Percentiles rank a stretch among this genome's conserved stretches.
phyloP scores from a whole-genome alignment of 1,140 invertebrate species.

The Aricia agestis region DNA sequence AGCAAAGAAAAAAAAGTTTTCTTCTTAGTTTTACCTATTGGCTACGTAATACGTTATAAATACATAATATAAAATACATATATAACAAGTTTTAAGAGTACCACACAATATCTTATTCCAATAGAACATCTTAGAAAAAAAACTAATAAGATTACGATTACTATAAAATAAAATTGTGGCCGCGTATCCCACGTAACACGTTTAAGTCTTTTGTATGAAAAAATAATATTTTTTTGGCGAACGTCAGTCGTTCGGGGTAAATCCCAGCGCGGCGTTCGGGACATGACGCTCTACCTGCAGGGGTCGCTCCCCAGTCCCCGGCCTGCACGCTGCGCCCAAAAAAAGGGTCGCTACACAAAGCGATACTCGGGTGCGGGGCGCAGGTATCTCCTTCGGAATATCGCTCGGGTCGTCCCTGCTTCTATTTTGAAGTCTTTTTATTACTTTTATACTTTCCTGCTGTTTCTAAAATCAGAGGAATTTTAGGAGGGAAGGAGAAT shows the following conservation, averaged over 20 bases:
- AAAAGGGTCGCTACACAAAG: conserved; percentile 69
- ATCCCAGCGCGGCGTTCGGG: conserved; percentile 46
- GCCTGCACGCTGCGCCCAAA: conserved; percentile 55
- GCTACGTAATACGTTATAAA: too few relatives aligned
- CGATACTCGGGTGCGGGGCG: conserved; percentile 45
- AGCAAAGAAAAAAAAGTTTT: too few relatives aligned
- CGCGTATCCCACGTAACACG: conserved; percentile 14
- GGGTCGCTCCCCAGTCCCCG: conserved; percentile 49
- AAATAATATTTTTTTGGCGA: conserved; percentile 23
- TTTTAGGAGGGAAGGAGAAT: too few relatives aligned
- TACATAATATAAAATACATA: too few relatives aligned
- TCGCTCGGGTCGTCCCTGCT: not conserved
- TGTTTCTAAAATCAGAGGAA: not conserved
- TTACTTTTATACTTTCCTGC: not conserved
- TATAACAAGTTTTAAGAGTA: too few relatives aligned
- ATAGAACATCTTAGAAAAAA: not conserved
- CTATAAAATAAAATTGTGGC: not conserved
- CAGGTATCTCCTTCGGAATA: conserved; percentile 47
- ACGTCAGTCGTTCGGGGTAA: conserved; percentile 37
- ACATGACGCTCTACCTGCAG: conserved; percentile 59
- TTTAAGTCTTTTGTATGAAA: conserved; percentile 39
- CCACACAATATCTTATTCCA: too few relatives aligned
- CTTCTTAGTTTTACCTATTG: too few relatives aligned
- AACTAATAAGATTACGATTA: not conserved
- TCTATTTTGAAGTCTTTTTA: not conserved